phyloP scores from a whole-genome alignment of 2,797 vertebrate species.

The Amblyraja radiata region DNA sequence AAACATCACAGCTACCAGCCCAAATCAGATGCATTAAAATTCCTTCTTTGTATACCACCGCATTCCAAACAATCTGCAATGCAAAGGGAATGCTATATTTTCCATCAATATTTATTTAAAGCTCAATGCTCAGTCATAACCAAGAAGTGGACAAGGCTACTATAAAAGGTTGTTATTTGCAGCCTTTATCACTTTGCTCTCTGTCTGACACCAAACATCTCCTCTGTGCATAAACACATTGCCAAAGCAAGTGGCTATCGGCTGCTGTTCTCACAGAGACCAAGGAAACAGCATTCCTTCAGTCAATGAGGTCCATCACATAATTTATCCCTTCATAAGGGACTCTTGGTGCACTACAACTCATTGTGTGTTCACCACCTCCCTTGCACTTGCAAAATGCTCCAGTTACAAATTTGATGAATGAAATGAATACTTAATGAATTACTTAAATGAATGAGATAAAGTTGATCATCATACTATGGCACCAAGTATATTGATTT shows the following conservation, averaged over 20 bases:
- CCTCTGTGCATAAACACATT: slow-evolving; percentile 31
- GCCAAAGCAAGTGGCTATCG: slow-evolving; percentile 36
- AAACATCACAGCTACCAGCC: slow-evolving; percentile 28
- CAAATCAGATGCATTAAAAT: slow-evolving; percentile 35
- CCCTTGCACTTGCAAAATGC: not conserved
- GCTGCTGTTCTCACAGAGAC: slow-evolving; percentile 35
- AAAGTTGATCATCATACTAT: not conserved
- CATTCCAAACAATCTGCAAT: slow-evolving; percentile 32
- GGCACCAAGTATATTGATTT: not conserved
- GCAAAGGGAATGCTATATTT: slow-evolving; percentile 31
- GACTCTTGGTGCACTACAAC: not conserved
- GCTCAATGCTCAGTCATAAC: not conserved
- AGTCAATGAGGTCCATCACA: slow-evolving; percentile 29
- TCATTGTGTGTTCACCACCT: not conserved
- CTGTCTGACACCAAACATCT: slow-evolving; percentile 37
- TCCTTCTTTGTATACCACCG: slow-evolving; percentile 39
- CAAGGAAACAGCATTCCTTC: slow-evolving; percentile 34
- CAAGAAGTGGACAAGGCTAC: slow-evolving; percentile 29
- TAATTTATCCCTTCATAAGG: slow-evolving; percentile 14
- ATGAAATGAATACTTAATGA: not conserved
- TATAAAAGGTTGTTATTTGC: slow-evolving; percentile 13
- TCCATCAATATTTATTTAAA: slow-evolving; percentile 39
- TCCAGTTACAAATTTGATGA: not conserved
- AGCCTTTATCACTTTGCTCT: slow-evolving; percentile 36
- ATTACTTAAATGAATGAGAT: not conserved